A percentile compares a stretch with the other conserved stretches of the same genome.
Conservation (phyloP, 2,113 vertebrate genomes). For the Dicrurus megarhynchus region DNA sequence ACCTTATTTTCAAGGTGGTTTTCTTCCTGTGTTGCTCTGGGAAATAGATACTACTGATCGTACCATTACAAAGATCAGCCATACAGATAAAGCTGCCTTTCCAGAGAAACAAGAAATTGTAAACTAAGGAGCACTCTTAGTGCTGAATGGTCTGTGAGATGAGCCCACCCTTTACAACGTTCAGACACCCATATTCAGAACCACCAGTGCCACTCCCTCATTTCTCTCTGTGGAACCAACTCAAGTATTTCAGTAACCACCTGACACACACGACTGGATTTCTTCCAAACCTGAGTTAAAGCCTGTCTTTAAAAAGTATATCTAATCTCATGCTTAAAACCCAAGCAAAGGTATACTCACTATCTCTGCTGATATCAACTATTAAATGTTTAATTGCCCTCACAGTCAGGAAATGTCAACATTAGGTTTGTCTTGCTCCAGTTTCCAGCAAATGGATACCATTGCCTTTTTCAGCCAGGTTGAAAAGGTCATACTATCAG, state of each 20-base stretch:
- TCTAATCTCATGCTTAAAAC: slow-evolving; percentile 8
- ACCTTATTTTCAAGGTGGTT: not conserved
- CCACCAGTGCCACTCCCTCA: not conserved
- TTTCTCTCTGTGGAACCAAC: not conserved
- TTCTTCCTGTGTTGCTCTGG: not conserved
- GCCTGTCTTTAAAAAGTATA: not conserved
- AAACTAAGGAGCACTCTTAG: not conserved
- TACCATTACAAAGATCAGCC: not conserved
- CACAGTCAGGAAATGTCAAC: not conserved
- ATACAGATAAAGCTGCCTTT: not conserved
- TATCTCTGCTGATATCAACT: not conserved
- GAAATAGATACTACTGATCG: not conserved
- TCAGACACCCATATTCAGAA: not conserved
- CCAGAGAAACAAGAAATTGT: not conserved
- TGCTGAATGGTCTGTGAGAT: not conserved
- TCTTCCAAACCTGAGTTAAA: not conserved
- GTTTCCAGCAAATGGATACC: not conserved
- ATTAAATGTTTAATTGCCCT: slow-evolving; percentile 18
- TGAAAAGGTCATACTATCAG: not conserved
- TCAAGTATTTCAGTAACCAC: not conserved
- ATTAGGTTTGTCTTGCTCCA: not conserved
- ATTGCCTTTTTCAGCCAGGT: not conserved
- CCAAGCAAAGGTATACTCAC: not conserved
- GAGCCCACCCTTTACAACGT: not conserved
- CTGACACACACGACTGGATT: not conserved